These are phyloP conservation scores for Cantharis lateralis DNA, from an alignment of 2,888 invertebrate species.

Conservation along the genomic window DNA sequence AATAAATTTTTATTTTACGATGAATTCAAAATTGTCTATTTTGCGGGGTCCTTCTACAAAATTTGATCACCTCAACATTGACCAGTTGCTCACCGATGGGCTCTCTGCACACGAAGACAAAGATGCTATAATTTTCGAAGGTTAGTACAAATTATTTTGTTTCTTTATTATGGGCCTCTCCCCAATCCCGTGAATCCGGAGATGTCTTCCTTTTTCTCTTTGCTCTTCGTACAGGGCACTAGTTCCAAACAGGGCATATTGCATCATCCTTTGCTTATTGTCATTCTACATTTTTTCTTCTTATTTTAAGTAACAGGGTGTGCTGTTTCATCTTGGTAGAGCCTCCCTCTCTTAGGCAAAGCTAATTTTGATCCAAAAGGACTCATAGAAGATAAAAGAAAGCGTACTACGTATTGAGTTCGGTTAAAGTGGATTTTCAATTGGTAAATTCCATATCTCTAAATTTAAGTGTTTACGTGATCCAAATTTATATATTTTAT, in stretches of 20 bases:
- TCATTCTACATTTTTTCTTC: no score
- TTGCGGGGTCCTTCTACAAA: conserved; percentile 43
- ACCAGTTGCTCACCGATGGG: neutral
- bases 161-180: no score
- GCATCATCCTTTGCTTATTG: no score
- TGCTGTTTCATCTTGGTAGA: no score
- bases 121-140: neutral
- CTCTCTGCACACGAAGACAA: neutral
- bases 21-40: neutral
- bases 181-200: no score
- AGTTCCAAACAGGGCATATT: no score
- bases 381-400: neutral
- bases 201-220: no score
- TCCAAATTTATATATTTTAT: neutral
- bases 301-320: no score
- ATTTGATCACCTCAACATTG: neutral
- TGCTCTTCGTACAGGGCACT: no score
- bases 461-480: neutral
- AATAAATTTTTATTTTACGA: neutral
- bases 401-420: neutral
- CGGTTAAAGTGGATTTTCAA: neutral
- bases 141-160: neutral
- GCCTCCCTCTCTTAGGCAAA: no score
- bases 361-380: no score
- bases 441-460: neutral